Evolutionary conservation across 2,797 vertebrate genomes (phyloP).

Genomic region (Chloroceryle inda): DNA sequence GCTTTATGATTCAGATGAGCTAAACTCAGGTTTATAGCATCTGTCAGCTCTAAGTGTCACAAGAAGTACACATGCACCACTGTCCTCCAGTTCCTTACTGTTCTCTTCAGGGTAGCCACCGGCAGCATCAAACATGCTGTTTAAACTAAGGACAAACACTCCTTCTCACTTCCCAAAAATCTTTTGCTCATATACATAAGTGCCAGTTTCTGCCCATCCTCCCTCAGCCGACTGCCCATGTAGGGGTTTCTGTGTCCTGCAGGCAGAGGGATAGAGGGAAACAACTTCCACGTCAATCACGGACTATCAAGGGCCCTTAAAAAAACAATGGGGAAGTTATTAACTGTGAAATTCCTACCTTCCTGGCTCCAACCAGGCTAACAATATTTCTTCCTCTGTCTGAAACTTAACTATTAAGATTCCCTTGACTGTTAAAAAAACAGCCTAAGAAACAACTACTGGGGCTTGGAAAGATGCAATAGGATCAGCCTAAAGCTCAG

Average conservation of each 20-base stretch:
- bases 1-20: neutral
- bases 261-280: constrained; percentile 23
- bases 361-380: constrained; percentile 64
- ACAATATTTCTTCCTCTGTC: constrained; percentile 59
- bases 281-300: constrained; percentile 32
- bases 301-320: constrained; percentile 37
- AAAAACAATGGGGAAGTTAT: constrained; percentile 63
- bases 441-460: neutral
- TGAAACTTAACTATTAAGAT: constrained; percentile 49
- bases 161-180: neutral
- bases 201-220: neutral
- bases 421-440: neutral
- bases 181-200: neutral
- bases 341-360: constrained; percentile 70
- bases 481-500: neutral
- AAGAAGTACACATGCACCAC: neutral
- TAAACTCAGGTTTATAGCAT: neutral
- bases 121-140: neutral
- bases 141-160: neutral
- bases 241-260: neutral
- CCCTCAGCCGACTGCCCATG: neutral
- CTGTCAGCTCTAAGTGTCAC: neutral
- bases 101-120: neutral
- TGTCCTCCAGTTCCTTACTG: neutral
- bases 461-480: neutral